These are phyloP conservation scores for Cheilosia urbana DNA, from an alignment of 2,888 invertebrate species.

Conservation along the genomic window DNA sequence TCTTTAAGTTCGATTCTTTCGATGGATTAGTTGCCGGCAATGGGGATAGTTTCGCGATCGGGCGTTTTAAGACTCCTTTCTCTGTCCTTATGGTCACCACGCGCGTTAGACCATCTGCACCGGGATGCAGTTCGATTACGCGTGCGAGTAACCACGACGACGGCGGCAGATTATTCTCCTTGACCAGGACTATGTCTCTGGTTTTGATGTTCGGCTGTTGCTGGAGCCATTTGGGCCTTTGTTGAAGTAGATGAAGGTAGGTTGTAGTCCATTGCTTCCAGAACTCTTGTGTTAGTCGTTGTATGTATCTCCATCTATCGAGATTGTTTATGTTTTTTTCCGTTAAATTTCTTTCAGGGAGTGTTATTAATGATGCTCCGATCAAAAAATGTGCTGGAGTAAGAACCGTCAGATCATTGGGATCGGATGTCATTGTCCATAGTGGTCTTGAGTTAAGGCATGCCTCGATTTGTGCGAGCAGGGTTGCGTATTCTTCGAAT, in stretches of 20 bases:
- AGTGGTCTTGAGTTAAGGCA: constrained; percentile 7
- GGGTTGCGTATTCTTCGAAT: constrained; percentile 5
- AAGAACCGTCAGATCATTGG: background rate
- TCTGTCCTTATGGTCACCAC: background rate
- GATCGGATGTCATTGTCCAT: background rate
- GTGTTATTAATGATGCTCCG: background rate
- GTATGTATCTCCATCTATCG: background rate
- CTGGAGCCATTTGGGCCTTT: constrained; percentile 1
- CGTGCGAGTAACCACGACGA: constrained; percentile 1
- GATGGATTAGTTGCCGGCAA: background rate
- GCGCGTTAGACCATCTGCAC: background rate
- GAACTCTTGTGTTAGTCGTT: no score
- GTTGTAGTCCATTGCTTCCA: no score
- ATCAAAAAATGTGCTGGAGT: background rate
- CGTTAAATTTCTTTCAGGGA: background rate
- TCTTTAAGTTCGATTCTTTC: background rate
- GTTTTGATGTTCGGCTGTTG: constrained; percentile 4
- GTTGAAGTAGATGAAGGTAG: background rate
- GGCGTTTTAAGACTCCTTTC: background rate
- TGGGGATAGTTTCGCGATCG: background rate
- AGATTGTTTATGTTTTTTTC: background rate
- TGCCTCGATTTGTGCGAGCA: constrained; percentile 13
- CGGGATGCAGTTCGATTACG: background rate
- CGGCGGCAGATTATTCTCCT: constrained; percentile 29
- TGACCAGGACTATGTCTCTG: constrained; percentile 17